Percentiles rank a stretch among this genome's conserved stretches.
Evolutionary conservation across 2,888 invertebrate genomes (phyloP).

Genomic region (Amphipyra berbera): DNA sequence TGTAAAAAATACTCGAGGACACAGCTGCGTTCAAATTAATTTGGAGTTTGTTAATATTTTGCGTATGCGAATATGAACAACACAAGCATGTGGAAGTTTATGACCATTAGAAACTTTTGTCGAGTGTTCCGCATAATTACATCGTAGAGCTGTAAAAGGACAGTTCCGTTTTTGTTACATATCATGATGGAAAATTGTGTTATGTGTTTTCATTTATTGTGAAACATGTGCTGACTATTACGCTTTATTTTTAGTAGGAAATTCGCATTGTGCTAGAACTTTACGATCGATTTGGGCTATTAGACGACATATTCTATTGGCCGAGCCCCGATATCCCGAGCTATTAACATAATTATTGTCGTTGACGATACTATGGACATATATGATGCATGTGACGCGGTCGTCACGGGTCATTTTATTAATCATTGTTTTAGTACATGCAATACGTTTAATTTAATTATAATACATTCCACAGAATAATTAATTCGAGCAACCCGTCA

Average conservation of each 20-base stretch:
- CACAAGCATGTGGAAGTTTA: constrained; percentile 46
- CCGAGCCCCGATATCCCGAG: constrained; percentile 62
- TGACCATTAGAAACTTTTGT: constrained; percentile 53
- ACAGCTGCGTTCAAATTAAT: constrained; percentile 54
- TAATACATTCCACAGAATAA: constrained; percentile 4
- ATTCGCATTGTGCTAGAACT: constrained; percentile 37
- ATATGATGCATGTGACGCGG: constrained; percentile 62
- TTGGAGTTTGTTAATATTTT: constrained; percentile 51
- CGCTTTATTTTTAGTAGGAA: constrained; percentile 12
- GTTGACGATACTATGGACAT: too few species aligned
- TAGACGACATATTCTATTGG: constrained; percentile 67
- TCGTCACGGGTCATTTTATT: constrained; percentile 68
- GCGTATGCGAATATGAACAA: constrained; percentile 36
- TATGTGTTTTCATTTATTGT: constrained; percentile 15
- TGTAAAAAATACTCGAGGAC: constrained; percentile 31
- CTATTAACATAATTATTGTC: constrained; percentile 81
- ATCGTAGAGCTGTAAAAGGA: constrained; percentile 32
- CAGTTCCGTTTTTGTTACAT: constrained; percentile 44
- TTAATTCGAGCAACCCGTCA: constrained; percentile 14
- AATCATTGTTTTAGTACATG: constrained; percentile 72
- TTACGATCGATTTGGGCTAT: constrained; percentile 31
- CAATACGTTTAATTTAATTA: constrained; percentile 8
- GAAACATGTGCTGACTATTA: constrained; percentile 27
- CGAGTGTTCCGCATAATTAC: constrained; percentile 48
- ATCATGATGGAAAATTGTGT: constrained; percentile 18